Base-by-base conservation (phyloP, 2,888 invertebrate species). In the Drosophila tanythrix region DNA sequence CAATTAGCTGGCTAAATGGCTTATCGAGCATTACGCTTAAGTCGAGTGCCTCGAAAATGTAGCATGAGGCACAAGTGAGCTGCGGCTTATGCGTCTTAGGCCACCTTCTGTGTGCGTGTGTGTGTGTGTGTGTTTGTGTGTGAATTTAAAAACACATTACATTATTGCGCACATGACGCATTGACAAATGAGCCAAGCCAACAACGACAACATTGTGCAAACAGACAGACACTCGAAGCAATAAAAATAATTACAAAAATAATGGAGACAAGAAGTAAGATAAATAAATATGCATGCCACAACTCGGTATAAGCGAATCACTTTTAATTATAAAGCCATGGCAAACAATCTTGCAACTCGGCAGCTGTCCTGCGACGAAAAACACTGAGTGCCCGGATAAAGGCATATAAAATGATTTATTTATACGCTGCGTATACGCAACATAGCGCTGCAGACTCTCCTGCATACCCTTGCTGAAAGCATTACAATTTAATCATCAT, bases 1-100 rank as follows among this genome's bases (percentile, higher is more conserved):
- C 83, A 83, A 81, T 81, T 81, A 81, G 74, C 70, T 74, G 51
- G 35, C 66, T 74, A 68, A 79, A 81, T 61, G 74, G 74, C 74
- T 79, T 79, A 79, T 69, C 60, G 53, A 53, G 75, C 63, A 56
- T 75, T 74, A 69, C n/a, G 55, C 58, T 50, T 43, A 67, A 77
- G 66, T 63, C 69, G 43, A 27, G 50, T 50, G 15, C 50, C 38
- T 33, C 33, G 29, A 68, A 58, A 62, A 65, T 64, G 48, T 60
- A 2, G 46, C 27, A 27, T 50, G 18, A 18, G 18, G 60, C 43
- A 72, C 70, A 76, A 57, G 43, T 36, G 38, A 70, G 46, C 40
- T 51, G 29, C 11, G 25, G 29, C 52, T 79, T 38, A 69, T 59
- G 18, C 29, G 18, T 53, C 43, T 46, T 48, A 38, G 18, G 33